phyloP scores from a whole-genome alignment of 2,113 vertebrate species.

The Syrmaticus mikado region DNA sequence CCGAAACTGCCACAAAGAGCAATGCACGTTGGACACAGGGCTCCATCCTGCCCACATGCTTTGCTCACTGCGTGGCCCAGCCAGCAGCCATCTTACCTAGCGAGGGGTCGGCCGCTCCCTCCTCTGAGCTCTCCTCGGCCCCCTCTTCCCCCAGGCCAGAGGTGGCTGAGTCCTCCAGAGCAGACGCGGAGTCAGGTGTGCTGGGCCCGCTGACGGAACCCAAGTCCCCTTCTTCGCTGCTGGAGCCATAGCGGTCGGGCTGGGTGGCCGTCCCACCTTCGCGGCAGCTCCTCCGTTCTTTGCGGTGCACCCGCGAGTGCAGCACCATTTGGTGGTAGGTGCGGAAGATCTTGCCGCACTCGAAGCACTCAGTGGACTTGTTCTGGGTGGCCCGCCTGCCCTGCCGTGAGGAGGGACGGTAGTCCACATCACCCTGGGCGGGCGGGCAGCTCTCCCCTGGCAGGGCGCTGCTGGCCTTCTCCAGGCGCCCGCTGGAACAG shows the following conservation, averaged over 20 bases:
- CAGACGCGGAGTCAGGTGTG: slow-evolving; percentile 83
- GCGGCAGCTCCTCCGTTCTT: slow-evolving; percentile 74
- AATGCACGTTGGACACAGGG: accelerated
- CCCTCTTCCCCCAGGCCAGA: slow-evolving; percentile 82
- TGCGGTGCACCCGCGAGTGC: slow-evolving; percentile 91
- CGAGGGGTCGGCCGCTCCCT: slow-evolving; percentile 60
- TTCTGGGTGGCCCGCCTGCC: slow-evolving; percentile 81
- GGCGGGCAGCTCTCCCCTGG: slow-evolving; percentile 75
- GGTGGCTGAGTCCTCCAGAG: slow-evolving; percentile 81
- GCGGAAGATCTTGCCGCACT: slow-evolving; percentile 95
- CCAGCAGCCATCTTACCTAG: slow-evolving; percentile 68
- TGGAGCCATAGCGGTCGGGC: slow-evolving; percentile 82
- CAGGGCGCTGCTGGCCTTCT: slow-evolving; percentile 38
- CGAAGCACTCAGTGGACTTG: slow-evolving; percentile 92
- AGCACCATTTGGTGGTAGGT: slow-evolving; percentile 96
- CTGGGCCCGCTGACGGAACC: slow-evolving; percentile 86
- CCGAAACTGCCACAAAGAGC: accelerated
- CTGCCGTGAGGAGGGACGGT: slow-evolving; percentile 85
- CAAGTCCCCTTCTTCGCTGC: slow-evolving; percentile 88
- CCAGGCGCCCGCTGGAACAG: slow-evolving; percentile 67
- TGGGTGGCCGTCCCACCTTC: slow-evolving; percentile 69
- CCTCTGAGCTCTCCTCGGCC: slow-evolving; percentile 81
- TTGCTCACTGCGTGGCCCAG: background rate
- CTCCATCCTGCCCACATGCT: background rate
- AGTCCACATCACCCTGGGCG: slow-evolving; percentile 81